These are phyloP conservation scores for Druceiella hillmani DNA, from an alignment of 2,888 invertebrate species.

Conservation along the genomic window DNA sequence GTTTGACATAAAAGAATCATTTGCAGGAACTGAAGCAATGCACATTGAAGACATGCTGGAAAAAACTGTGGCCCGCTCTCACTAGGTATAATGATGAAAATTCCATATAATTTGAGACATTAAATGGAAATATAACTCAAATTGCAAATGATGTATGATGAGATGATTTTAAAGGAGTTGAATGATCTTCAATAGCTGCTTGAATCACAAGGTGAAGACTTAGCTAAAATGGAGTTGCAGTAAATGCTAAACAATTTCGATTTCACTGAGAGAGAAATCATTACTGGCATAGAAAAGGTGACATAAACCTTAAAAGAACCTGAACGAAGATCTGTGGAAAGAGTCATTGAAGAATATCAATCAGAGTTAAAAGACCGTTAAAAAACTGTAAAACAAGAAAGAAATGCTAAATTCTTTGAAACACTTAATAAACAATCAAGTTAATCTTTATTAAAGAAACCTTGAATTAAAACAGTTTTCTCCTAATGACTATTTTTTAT, in stretches of 20 bases:
- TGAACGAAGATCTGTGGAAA: too few relatives aligned
- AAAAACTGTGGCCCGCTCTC: constrained; percentile 23
- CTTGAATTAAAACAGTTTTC: too few relatives aligned
- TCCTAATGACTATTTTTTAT: too few relatives aligned
- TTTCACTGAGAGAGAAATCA: constrained; percentile 17
- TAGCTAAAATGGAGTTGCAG: constrained; percentile 27
- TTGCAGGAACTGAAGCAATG: too few relatives aligned
- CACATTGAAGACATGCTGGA: not conserved
- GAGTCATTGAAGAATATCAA: too few relatives aligned
- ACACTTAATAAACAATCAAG: too few relatives aligned
- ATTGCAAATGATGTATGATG: constrained; percentile 26
- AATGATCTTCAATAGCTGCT: constrained; percentile 25
- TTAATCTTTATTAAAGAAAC: too few relatives aligned
- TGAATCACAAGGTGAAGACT: constrained; percentile 25
- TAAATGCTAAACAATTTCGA: constrained; percentile 24
- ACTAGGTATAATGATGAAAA: constrained; percentile 22
- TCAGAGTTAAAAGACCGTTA: too few relatives aligned
- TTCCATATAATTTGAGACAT: constrained; percentile 23
- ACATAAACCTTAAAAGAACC: too few relatives aligned
- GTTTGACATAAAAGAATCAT: too few relatives aligned
- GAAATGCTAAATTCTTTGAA: too few relatives aligned
- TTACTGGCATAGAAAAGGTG: constrained; percentile 15
- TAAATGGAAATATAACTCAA: constrained; percentile 24
- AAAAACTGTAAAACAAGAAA: too few relatives aligned
- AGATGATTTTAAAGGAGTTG: constrained; percentile 25